Percentiles rank a stretch among this genome's conserved stretches.
These are phyloP conservation scores for Gisinianus flammeolus DNA, from an alignment of 2,888 invertebrate species.

Conservation along the genomic window DNA sequence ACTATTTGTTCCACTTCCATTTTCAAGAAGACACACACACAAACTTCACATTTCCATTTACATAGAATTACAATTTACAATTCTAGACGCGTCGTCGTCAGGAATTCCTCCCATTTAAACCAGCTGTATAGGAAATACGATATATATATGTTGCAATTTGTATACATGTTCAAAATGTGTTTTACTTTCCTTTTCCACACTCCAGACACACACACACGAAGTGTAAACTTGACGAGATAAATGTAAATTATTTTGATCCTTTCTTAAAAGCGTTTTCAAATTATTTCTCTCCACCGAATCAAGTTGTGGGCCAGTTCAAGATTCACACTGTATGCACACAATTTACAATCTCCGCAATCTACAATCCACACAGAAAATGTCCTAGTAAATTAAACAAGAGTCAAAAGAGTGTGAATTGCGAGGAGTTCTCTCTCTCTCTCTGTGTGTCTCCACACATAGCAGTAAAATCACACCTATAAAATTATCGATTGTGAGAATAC, in stretches of 20 bases:
- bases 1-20: neutral
- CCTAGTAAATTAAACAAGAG: neutral
- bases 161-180: neutral
- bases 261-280: conserved; percentile 1
- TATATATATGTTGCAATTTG: neutral
- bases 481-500: no score
- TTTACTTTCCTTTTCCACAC: no score
- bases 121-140: neutral
- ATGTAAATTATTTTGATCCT: conserved; percentile 17
- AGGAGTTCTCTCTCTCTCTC: neutral
- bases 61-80: neutral
- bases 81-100: no score
- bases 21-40: neutral
- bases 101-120: no score
- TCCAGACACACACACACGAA: no score
- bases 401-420: neutral
- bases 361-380: no score
- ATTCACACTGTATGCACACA: no score
- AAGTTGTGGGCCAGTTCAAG: no score
- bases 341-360: no score
- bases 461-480: no score
- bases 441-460: no score
- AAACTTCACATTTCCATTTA: conserved; percentile 25
- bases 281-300: neutral
- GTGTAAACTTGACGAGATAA: conserved; percentile 9